Conservation (phyloP, 2,888 invertebrate genomes). For the Rhamphomyia laevipes region DNA sequence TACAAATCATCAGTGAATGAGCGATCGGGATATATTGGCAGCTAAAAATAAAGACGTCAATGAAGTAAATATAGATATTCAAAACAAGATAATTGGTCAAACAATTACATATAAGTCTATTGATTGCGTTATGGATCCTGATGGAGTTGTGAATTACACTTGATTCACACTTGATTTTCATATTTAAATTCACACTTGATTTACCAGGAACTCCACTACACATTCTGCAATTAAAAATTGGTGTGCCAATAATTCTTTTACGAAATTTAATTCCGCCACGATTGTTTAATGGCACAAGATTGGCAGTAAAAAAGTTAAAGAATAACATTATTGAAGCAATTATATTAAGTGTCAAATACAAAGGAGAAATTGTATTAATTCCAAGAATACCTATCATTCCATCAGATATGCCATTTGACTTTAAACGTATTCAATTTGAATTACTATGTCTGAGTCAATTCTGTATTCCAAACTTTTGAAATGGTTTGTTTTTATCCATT, state of each 20-base stretch:
- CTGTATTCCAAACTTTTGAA: not conserved
- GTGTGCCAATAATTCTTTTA: slow-evolving; percentile 21
- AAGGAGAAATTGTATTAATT: slow-evolving; percentile 19
- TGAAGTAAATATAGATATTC: too few species aligned
- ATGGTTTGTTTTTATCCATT: not conserved
- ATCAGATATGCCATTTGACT: slow-evolving; percentile 23
- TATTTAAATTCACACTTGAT: slow-evolving; percentile 2
- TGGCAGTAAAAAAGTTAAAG: slow-evolving; percentile 20
- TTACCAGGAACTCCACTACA: slow-evolving; percentile 12
- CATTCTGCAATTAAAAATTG: slow-evolving; percentile 19
- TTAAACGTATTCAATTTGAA: too few species aligned
- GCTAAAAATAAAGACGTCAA: too few species aligned
- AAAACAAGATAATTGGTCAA: slow-evolving; percentile 1
- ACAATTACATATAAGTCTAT: not conserved
- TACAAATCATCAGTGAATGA: too few species aligned
- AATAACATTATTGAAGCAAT: slow-evolving; percentile 21
- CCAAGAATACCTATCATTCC: slow-evolving; percentile 26
- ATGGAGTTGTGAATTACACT: slow-evolving; percentile 2
- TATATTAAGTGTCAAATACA: slow-evolving; percentile 15
- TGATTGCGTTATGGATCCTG: slow-evolving; percentile 5
- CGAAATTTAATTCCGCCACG: slow-evolving; percentile 19
- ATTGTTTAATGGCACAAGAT: slow-evolving; percentile 21
- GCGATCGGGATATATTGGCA: too few species aligned
- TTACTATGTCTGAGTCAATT: not conserved
- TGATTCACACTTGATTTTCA: too few species aligned